Evolutionary conservation across 1,140 invertebrate genomes (phyloP).

Genomic region (Diabrotica undecimpunctata): DNA sequence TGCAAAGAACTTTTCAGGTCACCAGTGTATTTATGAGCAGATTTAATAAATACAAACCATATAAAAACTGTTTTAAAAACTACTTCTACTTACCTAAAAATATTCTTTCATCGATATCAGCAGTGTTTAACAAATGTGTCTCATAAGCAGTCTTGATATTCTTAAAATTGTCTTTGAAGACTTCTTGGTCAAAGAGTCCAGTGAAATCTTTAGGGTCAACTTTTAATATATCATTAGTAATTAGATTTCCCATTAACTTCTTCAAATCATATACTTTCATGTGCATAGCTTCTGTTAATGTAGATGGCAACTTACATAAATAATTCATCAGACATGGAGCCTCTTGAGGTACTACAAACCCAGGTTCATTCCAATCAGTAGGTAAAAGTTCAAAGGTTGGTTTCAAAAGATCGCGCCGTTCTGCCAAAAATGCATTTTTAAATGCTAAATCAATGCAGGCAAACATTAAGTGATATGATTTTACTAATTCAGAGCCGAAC

Average conservation of each 20-base stretch:
- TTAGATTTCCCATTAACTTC: slow-evolving; percentile 73
- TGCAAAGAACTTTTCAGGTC: too few relatives aligned
- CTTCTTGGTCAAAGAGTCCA: slow-evolving; percentile 65
- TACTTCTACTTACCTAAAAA: slow-evolving; percentile 64
- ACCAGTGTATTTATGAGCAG: too few relatives aligned
- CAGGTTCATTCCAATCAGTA: slow-evolving; percentile 62
- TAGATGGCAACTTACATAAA: slow-evolving; percentile 75
- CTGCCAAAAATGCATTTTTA: slow-evolving; percentile 76
- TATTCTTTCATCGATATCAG: slow-evolving; percentile 95
- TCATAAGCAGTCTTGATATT: slow-evolving; percentile 86
- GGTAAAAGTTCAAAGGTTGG: slow-evolving; percentile 75
- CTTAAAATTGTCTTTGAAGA: slow-evolving; percentile 80
- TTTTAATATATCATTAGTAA: slow-evolving; percentile 71
- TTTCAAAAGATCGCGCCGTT: slow-evolving; percentile 82
- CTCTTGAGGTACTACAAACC: slow-evolving; percentile 62
- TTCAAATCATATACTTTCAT: slow-evolving; percentile 89
- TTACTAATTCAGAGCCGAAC: slow-evolving; percentile 88
- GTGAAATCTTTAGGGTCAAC: slow-evolving; percentile 62
- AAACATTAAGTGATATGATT: slow-evolving; percentile 88
- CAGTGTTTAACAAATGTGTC: slow-evolving; percentile 83
- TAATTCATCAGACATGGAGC: slow-evolving; percentile 79
- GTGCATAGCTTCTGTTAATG: slow-evolving; percentile 80
- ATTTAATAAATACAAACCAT: too few relatives aligned
- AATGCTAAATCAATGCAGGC: slow-evolving; percentile 90
- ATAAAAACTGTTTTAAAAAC: too few relatives aligned